Evolutionary conservation across 2,113 vertebrate genomes (phyloP), one percentile per base, ranked within the genome.

Genomic region (Syrrhaptes paradoxus): DNA sequence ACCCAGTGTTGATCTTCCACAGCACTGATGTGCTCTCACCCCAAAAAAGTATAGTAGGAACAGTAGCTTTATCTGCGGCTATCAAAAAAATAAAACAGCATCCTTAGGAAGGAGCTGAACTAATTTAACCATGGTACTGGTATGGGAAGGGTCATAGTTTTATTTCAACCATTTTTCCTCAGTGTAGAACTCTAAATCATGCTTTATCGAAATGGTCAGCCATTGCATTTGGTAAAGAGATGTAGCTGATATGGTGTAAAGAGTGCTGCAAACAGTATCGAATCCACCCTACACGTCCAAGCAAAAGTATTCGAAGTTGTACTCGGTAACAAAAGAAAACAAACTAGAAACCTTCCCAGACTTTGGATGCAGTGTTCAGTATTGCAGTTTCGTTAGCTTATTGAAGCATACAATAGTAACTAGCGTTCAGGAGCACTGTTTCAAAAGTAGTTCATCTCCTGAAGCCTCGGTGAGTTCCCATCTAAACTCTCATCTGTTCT

Each of bases 221-320:
- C 22, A 1, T 36, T 38, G 26, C 11, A 6, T 90, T 75, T 59
- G 49, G 31, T 32, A 73, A 73, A 48, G 66, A 75, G 26, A 4
- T 17, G 25, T 49, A 51, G n/a, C 22, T 51, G 9, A 7, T 12
- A 32, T 20, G 51, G 52, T 0, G 0, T 48, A 7, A 52, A 38
- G 52, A 57, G 62, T 14, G 1, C 29, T 19, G 46, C 31, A 31
- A 71, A 29, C 19, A 29, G 5, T 4, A 61, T 10, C 0, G 2
- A 49, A 48, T n/a, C 52, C 46, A 14, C 18, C 41, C 25, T 8
- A 7, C 51, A 10, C 17, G 34, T 19, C 46, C 36, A n/a, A 29
- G 75, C 31, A 15, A 4, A 85, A 68, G 29, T 3, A 3, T 61
- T 79, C n/a, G 0, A 34, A 46, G 20, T 16, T 32, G 31, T 36